Evolutionary conservation across 2,113 vertebrate genomes (phyloP), one percentile per base, ranked within the genome.

Genomic region (Ellobius talpinus): DNA sequence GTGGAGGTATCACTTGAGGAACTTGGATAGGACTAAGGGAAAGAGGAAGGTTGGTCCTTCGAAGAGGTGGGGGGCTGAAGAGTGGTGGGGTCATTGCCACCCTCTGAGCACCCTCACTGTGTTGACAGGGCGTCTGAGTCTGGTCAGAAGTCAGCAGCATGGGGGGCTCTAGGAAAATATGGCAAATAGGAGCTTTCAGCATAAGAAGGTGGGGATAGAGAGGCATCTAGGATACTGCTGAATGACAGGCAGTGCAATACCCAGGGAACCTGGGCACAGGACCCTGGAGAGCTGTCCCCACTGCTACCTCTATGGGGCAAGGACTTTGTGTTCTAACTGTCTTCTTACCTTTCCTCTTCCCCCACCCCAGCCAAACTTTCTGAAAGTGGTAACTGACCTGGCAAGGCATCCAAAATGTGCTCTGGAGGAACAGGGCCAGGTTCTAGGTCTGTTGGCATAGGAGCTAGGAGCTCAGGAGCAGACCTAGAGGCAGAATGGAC

Each of bases 51-150:
- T 97, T 99, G 95, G 98, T 98, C 63, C 99, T 98, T 0, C 96
- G 99, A 70, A 99, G 96, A 0, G 99, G 99, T 1, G 99, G 99
- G 17, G 99, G 99, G 96, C 99, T 99, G 93, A 98, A 98, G 97
- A 99, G 98, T 0, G 98, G 96, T 0, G 99, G 99, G 24, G 98
- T 98, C 96, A 98, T 97, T 7, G 99, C 98, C 10, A 65, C 61
- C 21, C 78, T 85, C 23, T 95, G 95, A 61, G 96, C 36, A 29
- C 24, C 78, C 17, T 97, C 92, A 23, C 0, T 92, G 39, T 77
- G 91, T 17, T 96, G 97, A 3, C 74, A 47, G 0, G 96, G 36
- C 0, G 3, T 88, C 70, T 96, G 91, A 4, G 90, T 39, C 94
- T 89, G 98, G 50, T 97, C 95, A 23, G 95, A 95, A 0, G 87